Conservation (phyloP, 2,888 invertebrate species). For the Gisinianus flammeolus region DNA sequence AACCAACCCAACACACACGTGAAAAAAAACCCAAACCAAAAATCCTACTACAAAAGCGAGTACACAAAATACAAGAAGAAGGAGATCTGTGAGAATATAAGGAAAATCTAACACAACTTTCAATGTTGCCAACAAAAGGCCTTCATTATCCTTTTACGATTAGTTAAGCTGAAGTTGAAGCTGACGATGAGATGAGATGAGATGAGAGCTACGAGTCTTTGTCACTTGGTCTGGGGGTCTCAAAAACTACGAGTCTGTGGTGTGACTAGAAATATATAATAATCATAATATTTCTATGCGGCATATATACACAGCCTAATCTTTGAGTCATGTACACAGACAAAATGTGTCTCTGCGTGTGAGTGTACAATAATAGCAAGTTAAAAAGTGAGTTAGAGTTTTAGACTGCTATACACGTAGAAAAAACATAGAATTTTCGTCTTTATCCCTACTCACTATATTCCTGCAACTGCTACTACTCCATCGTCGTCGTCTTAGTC, state of each 20-base stretch:
- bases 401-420: too few relatives aligned
- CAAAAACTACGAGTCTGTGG: not conserved
- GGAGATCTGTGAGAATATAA: conserved; percentile 13
- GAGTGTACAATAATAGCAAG: not conserved
- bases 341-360: not conserved
- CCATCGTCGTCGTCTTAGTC: not conserved
- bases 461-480: not conserved
- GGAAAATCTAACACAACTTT: conserved; percentile 30
- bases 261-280: not conserved
- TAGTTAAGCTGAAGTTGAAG: conserved; percentile 28
- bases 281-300: not conserved
- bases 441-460: too few relatives aligned
- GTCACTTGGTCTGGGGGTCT: not conserved
- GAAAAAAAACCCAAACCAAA: too few relatives aligned
- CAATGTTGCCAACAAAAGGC: conserved; percentile 23
- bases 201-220: not conserved
- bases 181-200: too few relatives aligned
- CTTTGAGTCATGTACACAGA: not conserved
- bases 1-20: too few relatives aligned
- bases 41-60: too few relatives aligned
- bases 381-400: not conserved
- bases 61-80: too few relatives aligned
- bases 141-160: conserved; percentile 33
- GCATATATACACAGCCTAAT: not conserved
- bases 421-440: too few relatives aligned